These are phyloP conservation scores for Drosophila tsacasi DNA, from an alignment of 1,140 invertebrate genomes.

Conservation along the genomic window DNA sequence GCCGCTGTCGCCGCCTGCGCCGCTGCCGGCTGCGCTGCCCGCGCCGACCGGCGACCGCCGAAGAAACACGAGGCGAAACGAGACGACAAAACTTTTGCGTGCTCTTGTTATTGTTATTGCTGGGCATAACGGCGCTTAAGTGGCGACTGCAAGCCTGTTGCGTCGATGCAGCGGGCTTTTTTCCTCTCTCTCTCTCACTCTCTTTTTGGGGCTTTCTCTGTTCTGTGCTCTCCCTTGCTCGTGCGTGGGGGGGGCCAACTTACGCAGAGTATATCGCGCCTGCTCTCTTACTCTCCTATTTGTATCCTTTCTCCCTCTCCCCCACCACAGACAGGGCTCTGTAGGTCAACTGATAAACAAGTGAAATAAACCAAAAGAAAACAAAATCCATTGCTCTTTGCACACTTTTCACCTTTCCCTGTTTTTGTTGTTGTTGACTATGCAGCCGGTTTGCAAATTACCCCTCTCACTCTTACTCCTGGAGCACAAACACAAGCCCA, in stretches of 20 bases:
- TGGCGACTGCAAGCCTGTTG: constrained; percentile 63
- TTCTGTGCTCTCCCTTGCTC: not conserved
- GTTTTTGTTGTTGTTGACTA: constrained; percentile 25
- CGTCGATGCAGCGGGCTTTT: constrained; percentile 34
- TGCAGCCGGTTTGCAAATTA: constrained; percentile 28
- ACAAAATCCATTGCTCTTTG: constrained; percentile 26
- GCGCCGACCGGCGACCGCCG: constrained; percentile 28
- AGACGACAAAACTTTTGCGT: constrained; percentile 47
- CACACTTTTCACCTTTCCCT: constrained; percentile 30
- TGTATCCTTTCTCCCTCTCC: not conserved
- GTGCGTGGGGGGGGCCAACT: constrained; percentile 31
- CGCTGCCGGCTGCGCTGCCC: constrained; percentile 17
- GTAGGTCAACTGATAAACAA: constrained; percentile 77
- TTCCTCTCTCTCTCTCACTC: constrained; percentile 8
- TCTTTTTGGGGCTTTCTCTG: not conserved
- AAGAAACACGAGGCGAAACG: constrained; percentile 43
- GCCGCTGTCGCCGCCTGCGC: constrained; percentile 48
- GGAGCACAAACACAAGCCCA: not conserved
- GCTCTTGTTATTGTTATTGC: constrained; percentile 33
- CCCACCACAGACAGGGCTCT: constrained; percentile 25
- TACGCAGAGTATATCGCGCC: constrained; percentile 46
- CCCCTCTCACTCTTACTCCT: not conserved
- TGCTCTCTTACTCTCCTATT: constrained; percentile 35
- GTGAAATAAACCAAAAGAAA: constrained; percentile 23
- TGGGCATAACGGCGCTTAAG: constrained; percentile 49